A percentile compares a stretch with the other conserved stretches of the same genome.
phyloP scores from a whole-genome alignment of 2,797 vertebrate genomes.

The Danio kyathit region DNA sequence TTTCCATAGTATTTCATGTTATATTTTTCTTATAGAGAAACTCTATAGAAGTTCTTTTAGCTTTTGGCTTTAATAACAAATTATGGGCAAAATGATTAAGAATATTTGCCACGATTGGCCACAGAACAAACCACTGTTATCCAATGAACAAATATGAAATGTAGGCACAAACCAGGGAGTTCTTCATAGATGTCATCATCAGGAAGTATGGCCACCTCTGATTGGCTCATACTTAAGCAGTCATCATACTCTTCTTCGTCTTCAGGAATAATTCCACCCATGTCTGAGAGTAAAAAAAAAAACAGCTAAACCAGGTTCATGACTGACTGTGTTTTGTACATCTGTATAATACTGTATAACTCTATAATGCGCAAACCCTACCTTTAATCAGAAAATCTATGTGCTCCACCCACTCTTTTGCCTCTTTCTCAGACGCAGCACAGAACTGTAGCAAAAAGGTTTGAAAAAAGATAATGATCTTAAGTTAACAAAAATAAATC shows the following conservation, averaged over 20 bases:
- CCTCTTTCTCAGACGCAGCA: constrained; percentile 90
- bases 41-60: too few relatives aligned
- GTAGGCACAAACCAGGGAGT: constrained; percentile 85
- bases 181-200: constrained; percentile 95
- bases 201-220: constrained; percentile 21
- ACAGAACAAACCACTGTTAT: too few relatives aligned
- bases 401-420: constrained; percentile 94
- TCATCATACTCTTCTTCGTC: constrained; percentile 90
- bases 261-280: constrained; percentile 86
- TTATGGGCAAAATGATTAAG: too few relatives aligned
- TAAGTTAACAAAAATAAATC: not conserved
- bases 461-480: not conserved
- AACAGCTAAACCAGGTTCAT: not conserved
- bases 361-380: constrained; percentile 61
- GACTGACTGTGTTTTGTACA: not conserved
- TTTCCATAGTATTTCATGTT: too few relatives aligned
- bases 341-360: too few relatives aligned
- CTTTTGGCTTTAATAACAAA: too few relatives aligned
- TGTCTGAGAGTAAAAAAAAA: constrained; percentile 74
- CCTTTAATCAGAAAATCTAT: constrained; percentile 92
- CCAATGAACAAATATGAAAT: not conserved
- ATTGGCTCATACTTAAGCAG: constrained; percentile 63
- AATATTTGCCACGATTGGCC: too few relatives aligned
- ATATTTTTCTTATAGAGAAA: too few relatives aligned
- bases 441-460: constrained; percentile 84